Percentiles rank a stretch among this genome's conserved stretches.
phyloP scores from a whole-genome alignment of 2,797 vertebrate species.

The Prionace glauca region DNA sequence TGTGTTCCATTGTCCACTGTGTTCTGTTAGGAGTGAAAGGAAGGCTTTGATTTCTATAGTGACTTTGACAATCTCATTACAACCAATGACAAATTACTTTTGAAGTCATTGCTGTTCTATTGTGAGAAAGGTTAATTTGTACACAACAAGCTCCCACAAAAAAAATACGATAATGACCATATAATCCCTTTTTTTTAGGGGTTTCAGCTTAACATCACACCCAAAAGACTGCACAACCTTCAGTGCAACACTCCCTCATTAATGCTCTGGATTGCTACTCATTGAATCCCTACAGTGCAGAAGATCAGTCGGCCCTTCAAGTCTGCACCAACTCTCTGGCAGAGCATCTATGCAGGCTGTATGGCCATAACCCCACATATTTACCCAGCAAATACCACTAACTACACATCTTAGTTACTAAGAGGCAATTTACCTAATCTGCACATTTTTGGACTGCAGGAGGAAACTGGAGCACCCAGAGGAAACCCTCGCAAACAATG shows the following conservation, averaged over 20 bases:
- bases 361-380: too few species aligned
- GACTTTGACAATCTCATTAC: not conserved
- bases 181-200: not conserved
- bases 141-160: not conserved
- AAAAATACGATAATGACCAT: not conserved
- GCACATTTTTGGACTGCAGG: too few species aligned
- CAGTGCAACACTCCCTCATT: not conserved
- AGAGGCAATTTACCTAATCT: too few species aligned
- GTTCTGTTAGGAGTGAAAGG: not conserved
- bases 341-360: too few species aligned
- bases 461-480: too few species aligned
- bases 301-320: too few species aligned
- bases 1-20: not conserved
- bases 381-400: too few species aligned
- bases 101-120: not conserved
- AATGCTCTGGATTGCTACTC: not conserved
- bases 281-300: too few species aligned
- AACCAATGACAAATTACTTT: not conserved
- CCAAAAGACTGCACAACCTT: not conserved
- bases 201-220: not conserved
- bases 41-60: not conserved
- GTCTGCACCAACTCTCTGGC: too few species aligned
- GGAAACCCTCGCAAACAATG: too few species aligned
- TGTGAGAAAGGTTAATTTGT: not conserved
- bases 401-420: too few species aligned